Conservation (phyloP, 1,140 invertebrate species). For the Heliconius hermathena region DNA sequence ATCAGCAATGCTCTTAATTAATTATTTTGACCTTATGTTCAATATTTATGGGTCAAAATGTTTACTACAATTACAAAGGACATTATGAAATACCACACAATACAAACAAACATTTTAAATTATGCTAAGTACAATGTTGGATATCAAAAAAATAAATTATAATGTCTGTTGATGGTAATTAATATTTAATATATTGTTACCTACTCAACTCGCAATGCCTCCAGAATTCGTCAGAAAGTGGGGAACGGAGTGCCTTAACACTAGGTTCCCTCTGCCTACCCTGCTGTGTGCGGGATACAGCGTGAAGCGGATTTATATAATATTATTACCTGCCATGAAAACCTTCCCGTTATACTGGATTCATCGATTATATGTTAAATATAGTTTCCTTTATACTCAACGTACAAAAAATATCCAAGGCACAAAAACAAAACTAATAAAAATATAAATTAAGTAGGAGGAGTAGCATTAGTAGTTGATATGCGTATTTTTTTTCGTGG, state of each 20-base stretch:
- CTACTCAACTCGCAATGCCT: background rate
- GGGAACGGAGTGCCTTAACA: too few species aligned
- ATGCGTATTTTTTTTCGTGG: background rate
- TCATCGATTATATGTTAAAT: background rate
- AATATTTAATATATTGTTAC: background rate
- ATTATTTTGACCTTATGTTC: background rate
- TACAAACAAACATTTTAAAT: background rate
- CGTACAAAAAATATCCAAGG: too few species aligned
- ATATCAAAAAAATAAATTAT: background rate
- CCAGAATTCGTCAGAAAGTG: too few species aligned
- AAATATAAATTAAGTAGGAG: background rate
- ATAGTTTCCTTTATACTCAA: background rate
- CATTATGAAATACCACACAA: background rate
- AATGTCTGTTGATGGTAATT: background rate
- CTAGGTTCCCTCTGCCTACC: too few species aligned
- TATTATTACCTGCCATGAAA: background rate
- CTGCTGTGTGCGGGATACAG: too few species aligned
- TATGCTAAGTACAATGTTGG: too few species aligned
- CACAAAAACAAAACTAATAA: background rate
- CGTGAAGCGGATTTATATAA: too few species aligned
- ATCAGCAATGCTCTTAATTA: constrained; percentile 31
- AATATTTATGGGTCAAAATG: constrained; percentile 4
- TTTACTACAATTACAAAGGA: constrained; percentile 12
- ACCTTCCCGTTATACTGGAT: background rate
- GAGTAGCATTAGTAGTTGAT: background rate